Evolutionary conservation across 2,113 vertebrate species (phyloP).

Genomic region (Anoplopoma fimbria): DNA sequence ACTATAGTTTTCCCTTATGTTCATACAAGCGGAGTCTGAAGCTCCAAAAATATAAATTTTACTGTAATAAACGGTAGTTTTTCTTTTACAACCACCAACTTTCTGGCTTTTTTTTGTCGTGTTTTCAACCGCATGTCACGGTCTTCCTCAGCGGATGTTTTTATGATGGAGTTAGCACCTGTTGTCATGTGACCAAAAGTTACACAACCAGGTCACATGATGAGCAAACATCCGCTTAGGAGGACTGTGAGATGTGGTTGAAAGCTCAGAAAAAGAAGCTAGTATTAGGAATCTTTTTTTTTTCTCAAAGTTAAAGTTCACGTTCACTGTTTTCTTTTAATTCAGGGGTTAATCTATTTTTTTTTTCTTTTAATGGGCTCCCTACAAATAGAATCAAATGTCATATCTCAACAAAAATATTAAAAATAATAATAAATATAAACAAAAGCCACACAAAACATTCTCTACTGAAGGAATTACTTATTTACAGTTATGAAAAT

Average conservation of each 20-base stretch:
- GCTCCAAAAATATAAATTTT: background rate
- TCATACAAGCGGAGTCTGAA: background rate
- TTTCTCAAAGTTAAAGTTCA: background rate
- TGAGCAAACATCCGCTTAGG: background rate
- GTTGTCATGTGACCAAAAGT: background rate
- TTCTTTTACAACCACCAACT: background rate
- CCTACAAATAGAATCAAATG: background rate
- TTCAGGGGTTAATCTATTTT: background rate
- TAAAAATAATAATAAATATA: background rate
- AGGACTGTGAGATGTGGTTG: background rate
- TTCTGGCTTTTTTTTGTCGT: background rate
- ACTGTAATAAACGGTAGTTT: background rate
- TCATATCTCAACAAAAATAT: background rate
- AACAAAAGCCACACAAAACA: background rate
- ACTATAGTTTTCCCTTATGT: no score
- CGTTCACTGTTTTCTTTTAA: background rate
- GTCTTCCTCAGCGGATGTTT: background rate
- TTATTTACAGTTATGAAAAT: background rate
- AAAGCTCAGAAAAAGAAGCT: background rate
- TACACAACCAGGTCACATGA: no score
- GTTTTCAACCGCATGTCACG: background rate
- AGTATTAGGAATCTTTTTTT: background rate
- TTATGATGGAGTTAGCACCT: background rate
- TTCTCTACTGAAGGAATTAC: background rate
- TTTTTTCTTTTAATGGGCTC: background rate